These are phyloP conservation scores for Fringilla coelebs DNA, from an alignment of 2,797 vertebrate genomes.

Conservation along the genomic window DNA sequence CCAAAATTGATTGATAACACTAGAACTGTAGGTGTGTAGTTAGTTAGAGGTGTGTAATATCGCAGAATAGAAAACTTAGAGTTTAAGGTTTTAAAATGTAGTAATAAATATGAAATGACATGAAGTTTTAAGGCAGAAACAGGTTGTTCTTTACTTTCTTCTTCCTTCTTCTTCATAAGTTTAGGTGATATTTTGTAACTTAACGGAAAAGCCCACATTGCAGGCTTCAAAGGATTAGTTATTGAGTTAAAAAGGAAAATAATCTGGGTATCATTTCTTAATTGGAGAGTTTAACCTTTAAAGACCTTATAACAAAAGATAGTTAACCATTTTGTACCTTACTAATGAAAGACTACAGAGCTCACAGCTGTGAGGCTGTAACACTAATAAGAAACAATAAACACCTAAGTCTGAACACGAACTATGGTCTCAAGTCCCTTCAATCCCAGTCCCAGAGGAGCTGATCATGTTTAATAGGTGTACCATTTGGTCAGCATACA, in stretches of 20 bases:
- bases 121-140: not conserved
- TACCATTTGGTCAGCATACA: accelerated
- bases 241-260: not conserved
- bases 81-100: not conserved
- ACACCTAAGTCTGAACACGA: not conserved
- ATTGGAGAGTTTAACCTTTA: not conserved
- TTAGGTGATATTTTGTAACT: not conserved
- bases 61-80: not conserved
- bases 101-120: not conserved
- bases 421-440: not conserved
- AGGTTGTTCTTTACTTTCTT: not conserved
- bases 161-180: not conserved
- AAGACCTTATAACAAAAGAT: not conserved
- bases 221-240: not conserved
- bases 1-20: not conserved
- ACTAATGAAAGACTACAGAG: not conserved
- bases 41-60: not conserved
- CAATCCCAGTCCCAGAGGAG: not conserved
- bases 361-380: not conserved
- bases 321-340: not conserved
- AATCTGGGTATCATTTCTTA: not conserved
- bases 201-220: not conserved
- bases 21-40: not conserved
- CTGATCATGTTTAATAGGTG: not conserved
- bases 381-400: not conserved